These are phyloP conservation scores for Mus caroli DNA, from an alignment of 2,797 vertebrate genomes.

Conservation along the genomic window DNA sequence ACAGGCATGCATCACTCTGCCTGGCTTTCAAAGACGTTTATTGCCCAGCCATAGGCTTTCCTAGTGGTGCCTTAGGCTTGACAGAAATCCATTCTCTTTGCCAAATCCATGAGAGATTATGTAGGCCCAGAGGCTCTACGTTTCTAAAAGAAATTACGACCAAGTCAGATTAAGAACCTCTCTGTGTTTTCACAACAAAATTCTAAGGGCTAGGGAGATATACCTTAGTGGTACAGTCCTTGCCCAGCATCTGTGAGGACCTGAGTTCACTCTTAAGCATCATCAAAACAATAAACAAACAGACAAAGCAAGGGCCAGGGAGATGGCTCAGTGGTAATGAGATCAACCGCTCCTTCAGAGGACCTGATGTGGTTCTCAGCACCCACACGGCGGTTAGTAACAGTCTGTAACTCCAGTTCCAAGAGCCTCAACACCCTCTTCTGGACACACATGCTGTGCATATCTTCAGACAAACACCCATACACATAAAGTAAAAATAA, in stretches of 20 bases:
- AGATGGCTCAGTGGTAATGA: not conserved
- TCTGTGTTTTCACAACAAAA: slow-evolving; percentile 16
- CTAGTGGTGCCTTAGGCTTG: not conserved
- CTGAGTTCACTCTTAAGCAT: not conserved
- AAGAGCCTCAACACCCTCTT: not conserved
- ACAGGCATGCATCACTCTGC: not conserved
- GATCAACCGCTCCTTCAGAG: too few species aligned
- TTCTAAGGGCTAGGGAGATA: not conserved
- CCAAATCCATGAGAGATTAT: not conserved
- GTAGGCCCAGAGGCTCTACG: not conserved
- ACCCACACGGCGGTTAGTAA: not conserved
- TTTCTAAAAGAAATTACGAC: not conserved
- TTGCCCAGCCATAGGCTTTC: not conserved
- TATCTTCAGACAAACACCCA: not conserved
- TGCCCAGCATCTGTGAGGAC: not conserved
- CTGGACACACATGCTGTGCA: not conserved
- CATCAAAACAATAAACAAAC: not conserved
- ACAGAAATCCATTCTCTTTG: not conserved
- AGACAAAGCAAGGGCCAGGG: not conserved
- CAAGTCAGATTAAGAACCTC: not conserved
- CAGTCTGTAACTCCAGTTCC: not conserved
- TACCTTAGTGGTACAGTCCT: not conserved
- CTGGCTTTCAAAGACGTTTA: not conserved
- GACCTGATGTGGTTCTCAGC: not conserved
- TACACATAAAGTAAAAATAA: not conserved